phyloP scores from a whole-genome alignment of 2,888 invertebrate genomes.

The Thereva unica region DNA sequence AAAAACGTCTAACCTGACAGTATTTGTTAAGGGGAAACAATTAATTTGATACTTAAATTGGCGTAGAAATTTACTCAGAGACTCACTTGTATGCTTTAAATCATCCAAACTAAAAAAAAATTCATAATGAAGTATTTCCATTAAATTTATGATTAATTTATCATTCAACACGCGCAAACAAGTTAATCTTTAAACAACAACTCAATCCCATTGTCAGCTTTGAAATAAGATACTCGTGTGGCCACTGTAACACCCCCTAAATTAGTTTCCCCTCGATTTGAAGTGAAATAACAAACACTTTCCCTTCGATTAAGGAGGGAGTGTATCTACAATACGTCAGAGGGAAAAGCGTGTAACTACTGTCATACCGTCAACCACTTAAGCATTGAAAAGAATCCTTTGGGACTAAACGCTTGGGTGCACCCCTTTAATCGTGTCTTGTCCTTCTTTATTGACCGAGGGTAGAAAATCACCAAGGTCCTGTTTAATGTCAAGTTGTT shows the following conservation, averaged over 20 bases:
- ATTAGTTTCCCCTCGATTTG: constrained; percentile 1
- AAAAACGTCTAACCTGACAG: too few species aligned
- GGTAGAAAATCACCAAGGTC: neutral
- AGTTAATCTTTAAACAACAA: too few species aligned
- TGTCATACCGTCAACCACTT: constrained; percentile 3
- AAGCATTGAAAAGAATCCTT: neutral
- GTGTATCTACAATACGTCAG: neutral
- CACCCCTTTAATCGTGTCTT: constrained; percentile 18
- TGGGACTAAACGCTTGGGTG: constrained; percentile 8
- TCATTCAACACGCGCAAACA: too few species aligned
- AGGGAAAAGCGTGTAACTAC: constrained; percentile 2
- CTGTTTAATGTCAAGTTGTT: neutral
- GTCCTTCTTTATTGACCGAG: neutral
- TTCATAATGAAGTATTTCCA: too few species aligned
- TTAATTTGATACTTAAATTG: too few species aligned
- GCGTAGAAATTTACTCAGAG: too few species aligned
- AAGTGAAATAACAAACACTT: constrained; percentile 6
- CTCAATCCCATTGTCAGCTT: neutral
- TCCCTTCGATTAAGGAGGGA: neutral
- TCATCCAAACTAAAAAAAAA: too few species aligned
- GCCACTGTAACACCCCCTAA: constrained; percentile 22
- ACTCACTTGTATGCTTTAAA: too few species aligned
- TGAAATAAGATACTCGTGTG: constrained; percentile 39
- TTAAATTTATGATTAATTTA: too few species aligned
- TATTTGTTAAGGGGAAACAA: too few species aligned